Evolutionary conservation across 2,888 invertebrate genomes (phyloP).

Genomic region (Orthosia incerta): DNA sequence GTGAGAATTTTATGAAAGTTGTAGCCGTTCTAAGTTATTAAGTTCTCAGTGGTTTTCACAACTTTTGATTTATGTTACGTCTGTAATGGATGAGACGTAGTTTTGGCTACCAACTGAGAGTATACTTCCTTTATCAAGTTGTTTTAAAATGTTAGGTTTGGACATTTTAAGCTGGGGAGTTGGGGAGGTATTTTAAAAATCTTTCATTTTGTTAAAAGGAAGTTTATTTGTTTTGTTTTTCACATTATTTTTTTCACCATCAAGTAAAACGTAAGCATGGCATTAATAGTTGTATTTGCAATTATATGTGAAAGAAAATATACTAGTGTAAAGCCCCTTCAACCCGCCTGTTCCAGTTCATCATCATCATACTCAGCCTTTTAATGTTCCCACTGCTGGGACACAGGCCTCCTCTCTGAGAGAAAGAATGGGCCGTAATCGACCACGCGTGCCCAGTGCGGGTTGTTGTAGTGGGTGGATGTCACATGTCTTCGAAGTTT

Average conservation of each 20-base stretch:
- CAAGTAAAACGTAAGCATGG: too few relatives aligned
- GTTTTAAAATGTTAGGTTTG: slow-evolving; percentile 33
- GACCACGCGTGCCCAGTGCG: too few relatives aligned
- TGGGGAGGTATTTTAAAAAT: background rate
- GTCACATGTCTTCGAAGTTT: too few relatives aligned
- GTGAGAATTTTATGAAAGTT: slow-evolving; percentile 44
- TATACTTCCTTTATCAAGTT: slow-evolving; percentile 36
- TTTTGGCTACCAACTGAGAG: slow-evolving; percentile 31
- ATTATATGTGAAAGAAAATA: too few relatives aligned
- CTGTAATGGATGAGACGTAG: slow-evolving; percentile 48
- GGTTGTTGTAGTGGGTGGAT: too few relatives aligned
- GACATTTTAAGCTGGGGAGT: background rate
- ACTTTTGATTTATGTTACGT: slow-evolving; percentile 60
- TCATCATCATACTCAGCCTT: too few relatives aligned
- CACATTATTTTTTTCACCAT: background rate
- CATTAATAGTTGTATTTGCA: too few relatives aligned
- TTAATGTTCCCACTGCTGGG: too few relatives aligned
- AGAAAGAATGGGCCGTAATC: too few relatives aligned
- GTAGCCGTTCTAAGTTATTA: slow-evolving; percentile 48
- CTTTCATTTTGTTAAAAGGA: background rate
- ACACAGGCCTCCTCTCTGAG: too few relatives aligned
- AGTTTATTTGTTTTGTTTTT: background rate
- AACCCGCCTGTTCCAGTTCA: too few relatives aligned
- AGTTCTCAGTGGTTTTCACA: slow-evolving; percentile 48
- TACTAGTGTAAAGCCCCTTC: too few relatives aligned